Evolutionary conservation across 2,888 invertebrate species (phyloP).

Genomic region (Allygus modestus): DNA sequence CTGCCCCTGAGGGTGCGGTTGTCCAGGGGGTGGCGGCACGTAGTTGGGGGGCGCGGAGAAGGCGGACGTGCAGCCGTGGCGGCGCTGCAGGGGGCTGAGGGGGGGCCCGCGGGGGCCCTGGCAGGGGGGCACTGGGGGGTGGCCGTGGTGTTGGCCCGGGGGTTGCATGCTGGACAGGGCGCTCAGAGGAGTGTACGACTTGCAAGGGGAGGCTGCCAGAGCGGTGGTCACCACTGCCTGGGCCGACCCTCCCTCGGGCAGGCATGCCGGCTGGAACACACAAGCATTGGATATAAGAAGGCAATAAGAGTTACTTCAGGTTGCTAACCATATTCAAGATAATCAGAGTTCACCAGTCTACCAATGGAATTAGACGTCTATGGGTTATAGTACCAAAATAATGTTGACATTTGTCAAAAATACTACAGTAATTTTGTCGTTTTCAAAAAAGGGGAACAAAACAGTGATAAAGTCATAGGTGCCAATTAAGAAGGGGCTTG

Average conservation of each 20-base stretch:
- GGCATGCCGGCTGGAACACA: constrained; percentile 56
- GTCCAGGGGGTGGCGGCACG: constrained; percentile 69
- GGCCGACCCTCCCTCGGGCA: constrained; percentile 61
- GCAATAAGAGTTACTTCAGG: too few relatives aligned
- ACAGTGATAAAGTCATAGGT: too few relatives aligned
- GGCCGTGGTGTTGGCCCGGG: constrained; percentile 78
- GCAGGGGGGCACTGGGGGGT: constrained; percentile 75
- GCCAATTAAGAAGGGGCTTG: too few relatives aligned
- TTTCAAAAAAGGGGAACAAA: too few relatives aligned
- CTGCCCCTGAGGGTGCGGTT: constrained; percentile 71
- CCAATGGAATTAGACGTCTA: too few relatives aligned
- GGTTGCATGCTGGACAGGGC: constrained; percentile 93
- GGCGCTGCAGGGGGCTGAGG: constrained; percentile 76
- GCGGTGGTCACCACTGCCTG: constrained; percentile 64
- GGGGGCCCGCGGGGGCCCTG: constrained; percentile 76
- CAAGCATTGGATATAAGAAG: neutral
- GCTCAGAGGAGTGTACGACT: constrained; percentile 89
- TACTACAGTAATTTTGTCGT: too few relatives aligned
- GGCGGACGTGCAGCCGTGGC: constrained; percentile 79
- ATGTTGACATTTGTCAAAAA: too few relatives aligned
- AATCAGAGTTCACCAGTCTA: too few relatives aligned
- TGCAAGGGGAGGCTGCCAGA: constrained; percentile 74
- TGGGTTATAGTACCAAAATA: too few relatives aligned
- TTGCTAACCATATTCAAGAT: too few relatives aligned
- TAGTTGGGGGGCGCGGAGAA: constrained; percentile 79